These are phyloP conservation scores for Pyrrhosoma nymphula DNA, from an alignment of 2,888 invertebrate genomes.

Conservation along the genomic window DNA sequence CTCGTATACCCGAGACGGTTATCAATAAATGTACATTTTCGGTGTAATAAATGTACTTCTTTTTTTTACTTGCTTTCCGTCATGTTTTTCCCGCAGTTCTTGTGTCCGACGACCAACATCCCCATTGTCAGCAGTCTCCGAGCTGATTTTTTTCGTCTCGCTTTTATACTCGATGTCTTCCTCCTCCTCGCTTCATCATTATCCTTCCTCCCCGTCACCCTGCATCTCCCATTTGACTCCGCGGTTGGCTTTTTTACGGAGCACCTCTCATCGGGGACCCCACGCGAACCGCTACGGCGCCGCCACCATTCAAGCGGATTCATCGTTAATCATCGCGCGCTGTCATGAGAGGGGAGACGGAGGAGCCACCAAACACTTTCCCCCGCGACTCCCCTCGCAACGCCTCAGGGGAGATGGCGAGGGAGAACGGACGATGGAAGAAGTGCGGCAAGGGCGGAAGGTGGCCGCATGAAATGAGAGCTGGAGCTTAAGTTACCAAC, in stretches of 20 bases:
- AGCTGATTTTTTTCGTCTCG: background rate
- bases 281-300: background rate
- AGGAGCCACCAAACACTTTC: constrained; percentile 6
- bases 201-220: background rate
- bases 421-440: background rate
- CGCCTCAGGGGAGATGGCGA: background rate
- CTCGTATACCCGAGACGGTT: no score
- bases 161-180: background rate
- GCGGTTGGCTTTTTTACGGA: background rate
- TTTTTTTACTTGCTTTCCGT: background rate
- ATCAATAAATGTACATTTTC: background rate
- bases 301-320: background rate
- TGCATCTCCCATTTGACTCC: background rate
- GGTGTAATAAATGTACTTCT: background rate
- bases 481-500: no score
- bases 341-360: background rate
- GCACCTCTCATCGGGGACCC: background rate
- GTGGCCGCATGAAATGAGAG: no score
- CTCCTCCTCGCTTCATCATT: background rate
- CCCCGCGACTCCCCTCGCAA: background rate
- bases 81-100: background rate
- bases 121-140: background rate
- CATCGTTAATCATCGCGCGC: constrained; percentile 45
- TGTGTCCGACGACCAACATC: background rate
- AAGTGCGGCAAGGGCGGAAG: no score